phyloP scores from a whole-genome alignment of 92 coral and sea anemone genomes.

The Porites evermanni region DNA sequence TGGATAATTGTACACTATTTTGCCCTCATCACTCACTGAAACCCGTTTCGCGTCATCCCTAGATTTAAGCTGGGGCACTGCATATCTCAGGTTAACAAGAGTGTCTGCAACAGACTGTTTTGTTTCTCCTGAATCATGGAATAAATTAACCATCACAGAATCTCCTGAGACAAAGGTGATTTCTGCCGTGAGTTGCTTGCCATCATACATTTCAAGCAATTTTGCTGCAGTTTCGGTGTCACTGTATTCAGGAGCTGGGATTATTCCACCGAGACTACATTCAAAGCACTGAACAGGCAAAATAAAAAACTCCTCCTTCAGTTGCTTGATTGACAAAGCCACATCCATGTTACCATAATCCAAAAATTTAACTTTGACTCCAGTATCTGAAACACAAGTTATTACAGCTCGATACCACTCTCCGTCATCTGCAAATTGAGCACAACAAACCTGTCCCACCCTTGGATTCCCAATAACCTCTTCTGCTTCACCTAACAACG shows the following conservation, averaged over 20 bases:
- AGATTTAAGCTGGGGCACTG: not conserved
- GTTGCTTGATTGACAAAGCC: constrained; percentile 54
- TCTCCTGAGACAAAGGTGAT: constrained; percentile 33
- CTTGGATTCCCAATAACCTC: constrained; percentile 36
- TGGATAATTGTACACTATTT: constrained; percentile 38
- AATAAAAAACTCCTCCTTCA: constrained; percentile 63
- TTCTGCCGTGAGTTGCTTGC: constrained; percentile 59
- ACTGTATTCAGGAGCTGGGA: constrained; percentile 25
- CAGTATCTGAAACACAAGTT: constrained; percentile 43
- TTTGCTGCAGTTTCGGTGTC: constrained; percentile 36
- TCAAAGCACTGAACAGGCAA: constrained; percentile 80
- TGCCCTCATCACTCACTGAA: constrained; percentile 39
- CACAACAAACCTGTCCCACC: constrained; percentile 77
- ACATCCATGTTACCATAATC: constrained; percentile 83
- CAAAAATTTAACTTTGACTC: constrained; percentile 71
- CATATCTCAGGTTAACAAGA: constrained; percentile 47
- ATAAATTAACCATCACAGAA: constrained; percentile 52
- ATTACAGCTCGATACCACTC: constrained; percentile 87
- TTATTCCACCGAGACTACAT: constrained; percentile 61
- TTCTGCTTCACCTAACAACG: constrained; percentile 27
- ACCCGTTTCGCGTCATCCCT: constrained; percentile 2
- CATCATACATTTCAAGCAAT: constrained; percentile 49
- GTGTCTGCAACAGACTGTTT: constrained; percentile 29
- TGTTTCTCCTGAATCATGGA: constrained; percentile 45
- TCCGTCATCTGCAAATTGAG: constrained; percentile 74